Base-by-base conservation (phyloP, 2,888 invertebrate species). In the Coelopa pilipes region DNA sequence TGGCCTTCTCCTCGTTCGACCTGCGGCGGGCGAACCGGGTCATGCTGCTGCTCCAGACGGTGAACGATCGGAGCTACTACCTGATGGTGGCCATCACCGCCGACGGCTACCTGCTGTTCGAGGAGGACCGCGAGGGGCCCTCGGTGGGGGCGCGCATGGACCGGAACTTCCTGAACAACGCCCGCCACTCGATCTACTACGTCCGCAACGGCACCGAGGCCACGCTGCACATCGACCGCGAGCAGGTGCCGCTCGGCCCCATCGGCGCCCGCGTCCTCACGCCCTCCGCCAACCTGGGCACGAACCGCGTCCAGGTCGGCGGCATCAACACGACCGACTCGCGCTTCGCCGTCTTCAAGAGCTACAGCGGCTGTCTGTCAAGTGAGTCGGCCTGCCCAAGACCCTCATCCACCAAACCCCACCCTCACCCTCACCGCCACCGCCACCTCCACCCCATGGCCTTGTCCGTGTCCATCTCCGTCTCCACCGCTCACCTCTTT, bases 321-420 rank as follows among this genome's bases (percentile, higher is more conserved):
- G 96, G 96, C 34, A 90, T 96, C 17, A 95, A 94, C 81, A 94
- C 95, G 7, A 93, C 93, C 5, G 95, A 96, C 84, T 92, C 93
- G 4, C 90, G 95, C 78, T 92, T 96, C 80, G 92, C 92, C 76
- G 93, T 93, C 75, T 96, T 94, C 83, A 95, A 94, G 83, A 94
- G 94, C 79, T 96, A 96, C 86, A 94, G 93, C 82, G 96, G 96
- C 73, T 96, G 96, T 86, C 89, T 96, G 76, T 96, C 96, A 77
- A 96, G 96, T 96, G 88, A 91, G 92, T 91, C 13, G 57, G 34
- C 15, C 4, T 67, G 34, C 19, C 17, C 21, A 65, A 13, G 47
- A 45, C n/a, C n/a, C n/a, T n/a, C n/a, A n/a, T n/a, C n/a, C n/a
- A n/a, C n/a, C n/a, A n/a, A n/a, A n/a, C n/a, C n/a, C n/a, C n/a